Evolutionary conservation across 2,113 vertebrate species (phyloP).

Genomic region (Epinephelus fuscoguttatus): DNA sequence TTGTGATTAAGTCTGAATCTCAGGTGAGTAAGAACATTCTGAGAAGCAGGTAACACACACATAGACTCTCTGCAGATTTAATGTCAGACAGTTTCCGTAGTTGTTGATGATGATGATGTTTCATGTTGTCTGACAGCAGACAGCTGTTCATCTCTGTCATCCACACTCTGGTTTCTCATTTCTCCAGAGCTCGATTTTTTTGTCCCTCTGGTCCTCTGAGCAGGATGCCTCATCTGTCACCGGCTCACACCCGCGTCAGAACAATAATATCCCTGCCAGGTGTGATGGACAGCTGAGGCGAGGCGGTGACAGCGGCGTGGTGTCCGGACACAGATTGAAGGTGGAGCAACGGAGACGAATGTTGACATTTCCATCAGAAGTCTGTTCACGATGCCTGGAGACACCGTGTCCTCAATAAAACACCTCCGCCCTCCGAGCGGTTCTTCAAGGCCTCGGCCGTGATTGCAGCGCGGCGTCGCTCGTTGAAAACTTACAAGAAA

Average conservation of each 20-base stretch:
- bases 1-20: no score
- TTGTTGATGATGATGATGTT: conserved; percentile 10
- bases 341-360: conserved; percentile 20
- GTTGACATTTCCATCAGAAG: conserved; percentile 49
- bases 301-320: neutral
- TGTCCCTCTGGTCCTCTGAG: neutral
- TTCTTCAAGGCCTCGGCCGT: conserved; percentile 40
- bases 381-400: conserved; percentile 32
- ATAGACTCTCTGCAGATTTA: neutral
- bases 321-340: conserved; percentile 45
- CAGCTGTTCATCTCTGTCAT: conserved; percentile 32
- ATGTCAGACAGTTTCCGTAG: neutral
- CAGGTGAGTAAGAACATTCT: neutral
- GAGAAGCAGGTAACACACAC: neutral
- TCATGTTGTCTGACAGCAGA: conserved; percentile 28
- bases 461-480: conserved; percentile 4
- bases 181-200: conserved; percentile 6
- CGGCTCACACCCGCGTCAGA: conserved; percentile 31
- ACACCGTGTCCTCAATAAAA: conserved; percentile 50
- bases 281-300: conserved; percentile 53
- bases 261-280: conserved; percentile 56
- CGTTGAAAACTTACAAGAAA: conserved; percentile 5
- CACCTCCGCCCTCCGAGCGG: conserved; percentile 1
- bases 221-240: conserved; percentile 41
- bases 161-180: conserved; percentile 37